Percentiles rank a stretch among this genome's conserved stretches.
Conservation (phyloP, 1,140 invertebrate genomes). For the Theocolax elegans region DNA sequence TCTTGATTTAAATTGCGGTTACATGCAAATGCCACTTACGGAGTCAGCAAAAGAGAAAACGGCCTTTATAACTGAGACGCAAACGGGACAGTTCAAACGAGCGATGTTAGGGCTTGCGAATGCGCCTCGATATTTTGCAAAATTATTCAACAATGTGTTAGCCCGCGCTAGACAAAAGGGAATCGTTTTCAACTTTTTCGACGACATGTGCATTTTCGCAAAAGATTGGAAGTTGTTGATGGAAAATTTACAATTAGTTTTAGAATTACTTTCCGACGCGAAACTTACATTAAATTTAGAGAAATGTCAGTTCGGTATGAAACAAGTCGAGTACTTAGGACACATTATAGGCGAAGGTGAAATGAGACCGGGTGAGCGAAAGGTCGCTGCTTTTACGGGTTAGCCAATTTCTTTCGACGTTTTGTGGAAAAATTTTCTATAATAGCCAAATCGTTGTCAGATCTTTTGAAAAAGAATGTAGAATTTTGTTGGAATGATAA, state of each 20-base stretch:
- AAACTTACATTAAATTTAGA: no score
- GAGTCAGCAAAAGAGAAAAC: background rate
- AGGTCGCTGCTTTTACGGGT: slow-evolving; percentile 56
- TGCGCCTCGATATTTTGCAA: slow-evolving; percentile 28
- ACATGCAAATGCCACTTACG: slow-evolving; percentile 1
- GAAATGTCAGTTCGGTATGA: slow-evolving; percentile 52
- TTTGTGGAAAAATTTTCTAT: no score
- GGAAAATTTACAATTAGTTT: no score
- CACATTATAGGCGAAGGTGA: slow-evolving; percentile 49
- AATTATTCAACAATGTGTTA: slow-evolving; percentile 20
- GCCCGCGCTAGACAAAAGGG: no score
- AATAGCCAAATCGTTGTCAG: slow-evolving; percentile 42
- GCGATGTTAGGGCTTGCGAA: slow-evolving; percentile 42
- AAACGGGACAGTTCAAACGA: slow-evolving; percentile 35
- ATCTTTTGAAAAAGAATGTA: slow-evolving; percentile 39
- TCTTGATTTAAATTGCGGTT: background rate
- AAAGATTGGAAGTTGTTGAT: slow-evolving; percentile 43
- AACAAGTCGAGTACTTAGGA: slow-evolving; percentile 50
- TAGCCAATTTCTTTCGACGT: slow-evolving; percentile 49
- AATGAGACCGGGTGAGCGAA: no score
- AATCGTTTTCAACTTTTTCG: slow-evolving; percentile 41
- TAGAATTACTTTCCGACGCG: no score
- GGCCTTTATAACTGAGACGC: slow-evolving; percentile 34
- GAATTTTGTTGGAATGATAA: slow-evolving; percentile 44
- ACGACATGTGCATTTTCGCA: slow-evolving; percentile 49